Evolutionary conservation across 2,797 vertebrate species (phyloP), one percentile per base, ranked within the genome.

Genomic region (Chanos chanos): DNA sequence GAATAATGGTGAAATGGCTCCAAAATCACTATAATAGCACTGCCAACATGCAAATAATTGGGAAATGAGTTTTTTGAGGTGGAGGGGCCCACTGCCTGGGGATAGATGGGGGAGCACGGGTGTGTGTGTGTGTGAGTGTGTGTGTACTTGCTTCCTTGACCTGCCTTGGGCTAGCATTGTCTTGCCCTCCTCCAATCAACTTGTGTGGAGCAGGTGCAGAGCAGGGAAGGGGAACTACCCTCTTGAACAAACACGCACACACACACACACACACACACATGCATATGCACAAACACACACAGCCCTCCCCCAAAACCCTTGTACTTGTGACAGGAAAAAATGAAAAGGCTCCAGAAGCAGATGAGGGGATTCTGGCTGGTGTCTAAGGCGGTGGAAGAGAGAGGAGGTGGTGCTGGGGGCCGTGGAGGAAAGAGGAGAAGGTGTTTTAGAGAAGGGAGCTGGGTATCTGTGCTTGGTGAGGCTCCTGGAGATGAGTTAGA

Each of bases 41-140:
- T 68, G 78, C 67, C 83, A 81, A 82, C 81, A 82, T 81, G 51
- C 72, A 82, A 84, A 77, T 83, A 81, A 81, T 80, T 84, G 74
- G 73, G 61, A 56, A 74, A 81, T 81, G 68, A 78, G 56, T 76
- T 73, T 70, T 52, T 71, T 65, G 71, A 44, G 76, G 49, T 53
- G 61, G 37, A 64, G 67, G 72, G 28, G 69, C n/a, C n/a, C n/a
- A n/a, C n/a, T 45, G 47, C 51, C 27, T 15, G 37, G 34, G 28
- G 18, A 33, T 31, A 52, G 33, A 24, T 15, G 15, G 21, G 3
- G 22, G 9, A 19, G 5, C 44, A 5, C 57, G 27, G 31, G 31
- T 49, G 7, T 57, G 8, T 41, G 31, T 55, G 33, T 34, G 21
- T 18, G 45, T 27, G 24, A 25, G 45, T 30, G 28, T 15, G 28